Evolutionary conservation across 2,888 invertebrate species (phyloP), one percentile per base, ranked within the genome.

Genomic region (Mechanitis messenoides): DNA sequence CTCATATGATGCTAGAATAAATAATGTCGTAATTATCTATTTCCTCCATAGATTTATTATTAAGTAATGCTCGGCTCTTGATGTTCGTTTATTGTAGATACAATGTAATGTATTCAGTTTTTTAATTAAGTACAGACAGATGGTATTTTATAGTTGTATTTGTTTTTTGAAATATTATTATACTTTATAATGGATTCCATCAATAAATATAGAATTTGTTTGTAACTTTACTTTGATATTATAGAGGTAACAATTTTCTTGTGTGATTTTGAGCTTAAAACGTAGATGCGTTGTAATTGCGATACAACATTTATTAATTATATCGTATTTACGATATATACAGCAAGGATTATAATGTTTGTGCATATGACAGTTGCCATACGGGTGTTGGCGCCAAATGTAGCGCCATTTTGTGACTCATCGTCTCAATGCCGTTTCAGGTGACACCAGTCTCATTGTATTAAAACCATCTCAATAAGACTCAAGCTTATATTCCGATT

Each of bases 371-470:
- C 46, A 61, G 55, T 57, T 64, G 57, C 55, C 58, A 64, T 61
- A 59, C 60, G 59, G 60, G 62, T 54, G 55, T 56, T 57, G 60
- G 59, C 59, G 63, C 60, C 53, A 45, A 47, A 55, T 38, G 46
- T 59, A 63, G 58, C 63, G 65, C 65, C 67, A 60, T 53, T 31
- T 62, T 56, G 60, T 65, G 61, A 65, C 55, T 66, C 66, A 66
- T 53, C 58, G 66, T 66, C 64, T 66, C 64, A 66, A 60, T 64
- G 66, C 61, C 61, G 59, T 45, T 64, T 61, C 66, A 64, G 64
- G 66, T 66, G 61, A 64, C 61, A 64, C 35, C 42, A 35, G 53
- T 42, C 55, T 58, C 61, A 62, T 64, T 66, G 66, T 66, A 61
- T 55, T 42, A 57, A 35, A 35, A 35, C 55, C 53, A 50, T 47